Conservation (phyloP, 2,113 vertebrate genomes). For the Otis tarda region DNA sequence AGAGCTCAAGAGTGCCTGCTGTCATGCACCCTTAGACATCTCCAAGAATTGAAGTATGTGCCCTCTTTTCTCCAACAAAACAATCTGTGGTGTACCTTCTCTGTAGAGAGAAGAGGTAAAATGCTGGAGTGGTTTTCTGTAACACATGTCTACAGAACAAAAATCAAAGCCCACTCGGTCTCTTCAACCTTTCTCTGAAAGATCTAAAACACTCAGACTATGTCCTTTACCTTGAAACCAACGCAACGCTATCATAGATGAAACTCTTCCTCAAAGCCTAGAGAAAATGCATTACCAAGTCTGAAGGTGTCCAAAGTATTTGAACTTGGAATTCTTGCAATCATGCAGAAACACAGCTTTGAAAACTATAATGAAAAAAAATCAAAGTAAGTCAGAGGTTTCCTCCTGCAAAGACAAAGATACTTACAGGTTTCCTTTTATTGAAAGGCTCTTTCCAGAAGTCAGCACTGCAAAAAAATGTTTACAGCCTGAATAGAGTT, state of each 20-base stretch:
- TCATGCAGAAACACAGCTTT: constrained; percentile 36
- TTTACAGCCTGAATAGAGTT: constrained; percentile 8
- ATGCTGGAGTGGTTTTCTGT: constrained; percentile 5
- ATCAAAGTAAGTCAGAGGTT: constrained; percentile 41
- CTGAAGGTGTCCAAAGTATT: background rate
- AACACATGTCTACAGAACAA: background rate
- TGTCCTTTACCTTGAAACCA: constrained; percentile 30
- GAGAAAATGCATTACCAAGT: background rate
- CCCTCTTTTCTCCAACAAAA: constrained; percentile 7
- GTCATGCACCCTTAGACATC: background rate
- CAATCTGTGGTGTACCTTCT: background rate
- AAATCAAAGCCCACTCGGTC: constrained; percentile 28
- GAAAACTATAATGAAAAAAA: constrained; percentile 46
- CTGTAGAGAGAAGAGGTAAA: background rate
- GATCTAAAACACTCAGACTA: constrained; percentile 7
- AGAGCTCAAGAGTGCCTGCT: background rate
- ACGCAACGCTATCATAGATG: background rate
- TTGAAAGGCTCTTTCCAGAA: constrained; percentile 20
- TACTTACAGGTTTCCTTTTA: background rate
- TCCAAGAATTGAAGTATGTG: background rate
- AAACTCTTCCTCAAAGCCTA: background rate
- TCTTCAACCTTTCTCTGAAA: constrained; percentile 17
- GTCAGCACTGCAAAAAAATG: constrained; percentile 5
- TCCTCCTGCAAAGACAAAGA: constrained; percentile 59
- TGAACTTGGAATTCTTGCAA: constrained; percentile 32